A percentile compares a stretch with the other conserved stretches of the same genome.
phyloP scores from a whole-genome alignment of 2,888 invertebrate genomes.

The Homarus gammarus region DNA sequence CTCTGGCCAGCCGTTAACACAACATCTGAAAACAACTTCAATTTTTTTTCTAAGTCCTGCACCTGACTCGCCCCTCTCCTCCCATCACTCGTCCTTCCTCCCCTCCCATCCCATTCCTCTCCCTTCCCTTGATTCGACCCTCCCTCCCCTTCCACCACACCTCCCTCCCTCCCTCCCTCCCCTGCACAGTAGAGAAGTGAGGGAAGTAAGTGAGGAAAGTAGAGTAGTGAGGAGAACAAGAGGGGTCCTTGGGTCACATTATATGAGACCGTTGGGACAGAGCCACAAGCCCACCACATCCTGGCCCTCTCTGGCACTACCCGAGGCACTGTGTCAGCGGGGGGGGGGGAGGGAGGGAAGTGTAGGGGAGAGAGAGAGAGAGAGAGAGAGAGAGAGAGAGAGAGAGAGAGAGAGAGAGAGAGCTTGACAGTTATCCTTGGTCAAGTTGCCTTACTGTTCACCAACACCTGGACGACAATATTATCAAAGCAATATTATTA shows the following conservation, averaged over 20 bases:
- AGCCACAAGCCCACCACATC: conserved; percentile 1
- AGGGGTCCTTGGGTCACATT: conserved; percentile 1
- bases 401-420: not conserved
- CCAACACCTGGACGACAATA: too few relatives aligned
- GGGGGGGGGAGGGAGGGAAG: not conserved
- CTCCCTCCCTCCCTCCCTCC: not conserved
- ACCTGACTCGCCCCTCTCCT: too few relatives aligned
- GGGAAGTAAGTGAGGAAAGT: not conserved
- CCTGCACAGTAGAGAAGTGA: not conserved
- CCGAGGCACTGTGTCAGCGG: not conserved
- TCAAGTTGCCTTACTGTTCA: too few relatives aligned
- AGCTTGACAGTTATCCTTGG: too few relatives aligned
- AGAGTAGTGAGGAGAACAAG: conserved; percentile 16
- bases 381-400: conserved; percentile 6
- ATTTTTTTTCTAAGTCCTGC: too few relatives aligned
- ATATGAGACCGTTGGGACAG: conserved; percentile 13
- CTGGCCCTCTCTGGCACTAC: not conserved
- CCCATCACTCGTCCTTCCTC: too few relatives aligned
- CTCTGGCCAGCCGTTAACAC: too few relatives aligned
- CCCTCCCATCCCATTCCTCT: too few relatives aligned
- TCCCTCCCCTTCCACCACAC: not conserved
- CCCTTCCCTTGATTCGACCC: not conserved
- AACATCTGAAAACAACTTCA: too few relatives aligned
- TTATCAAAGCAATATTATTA: too few relatives aligned
- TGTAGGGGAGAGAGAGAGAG: not conserved